phyloP scores from a whole-genome alignment of 1,140 invertebrate species.

The Dryas iulia region DNA sequence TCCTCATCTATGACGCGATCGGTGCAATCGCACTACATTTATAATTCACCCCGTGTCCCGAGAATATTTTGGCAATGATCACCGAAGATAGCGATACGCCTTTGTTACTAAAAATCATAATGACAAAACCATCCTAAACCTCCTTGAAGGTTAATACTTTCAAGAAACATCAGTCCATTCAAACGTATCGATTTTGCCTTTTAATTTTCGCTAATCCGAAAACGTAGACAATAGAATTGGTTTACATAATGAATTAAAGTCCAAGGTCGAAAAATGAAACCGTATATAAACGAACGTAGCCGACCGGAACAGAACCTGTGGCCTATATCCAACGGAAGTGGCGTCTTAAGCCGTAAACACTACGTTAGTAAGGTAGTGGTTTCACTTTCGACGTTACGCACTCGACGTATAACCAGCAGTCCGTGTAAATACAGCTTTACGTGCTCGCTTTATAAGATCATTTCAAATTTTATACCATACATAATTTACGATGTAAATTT shows the following conservation, averaged over 20 bases:
- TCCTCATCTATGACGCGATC: constrained; percentile 66
- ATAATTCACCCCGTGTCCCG: constrained; percentile 39
- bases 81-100: constrained; percentile 17
- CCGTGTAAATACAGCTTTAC: constrained; percentile 63
- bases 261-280: constrained; percentile 70
- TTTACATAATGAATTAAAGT: constrained; percentile 57
- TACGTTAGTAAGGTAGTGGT: constrained; percentile 48
- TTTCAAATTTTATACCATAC: constrained; percentile 21
- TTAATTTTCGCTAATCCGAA: constrained; percentile 28
- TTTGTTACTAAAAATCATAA: constrained; percentile 3
- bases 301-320: constrained; percentile 62
- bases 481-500: constrained; percentile 30
- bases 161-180: neutral
- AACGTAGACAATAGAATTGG: constrained; percentile 52
- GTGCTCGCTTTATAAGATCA: constrained; percentile 17
- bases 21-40: constrained; percentile 43
- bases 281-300: constrained; percentile 59
- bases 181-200: constrained; percentile 16
- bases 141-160: neutral
- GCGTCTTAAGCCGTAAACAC: constrained; percentile 54
- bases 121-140: neutral
- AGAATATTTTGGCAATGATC: constrained; percentile 44
- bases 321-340: constrained; percentile 61
- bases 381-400: constrained; percentile 65
- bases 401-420: constrained; percentile 42